Base-by-base conservation (phyloP, 1,140 invertebrate genomes). In the Lordiphosa stackelbergi region DNA sequence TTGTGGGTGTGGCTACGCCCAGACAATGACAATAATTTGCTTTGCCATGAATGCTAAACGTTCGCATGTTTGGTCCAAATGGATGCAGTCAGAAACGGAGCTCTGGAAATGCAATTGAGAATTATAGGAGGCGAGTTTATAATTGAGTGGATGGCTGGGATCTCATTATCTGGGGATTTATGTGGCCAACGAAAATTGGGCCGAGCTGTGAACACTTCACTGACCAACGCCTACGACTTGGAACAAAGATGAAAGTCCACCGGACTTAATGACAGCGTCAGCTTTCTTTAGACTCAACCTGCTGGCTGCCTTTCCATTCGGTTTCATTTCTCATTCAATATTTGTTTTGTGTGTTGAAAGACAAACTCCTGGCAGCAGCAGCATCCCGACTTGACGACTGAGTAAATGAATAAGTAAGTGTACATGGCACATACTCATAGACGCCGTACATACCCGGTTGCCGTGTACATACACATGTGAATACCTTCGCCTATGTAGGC, bases 81-180 rank as follows among this genome's bases (percentile, higher is more conserved):
- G 28, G 28, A 8, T 31, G 28, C 43, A 42, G 53, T 61, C 65
- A 59, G 53, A 77, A 74, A 57, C 48, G 45, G 43, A 8, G 24
- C 8, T 19, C 41, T 6, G 19, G 19, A n/a, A 12, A 19, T 12
- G 13, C 11, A 46, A 19, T 45, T 22, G 61, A 16, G 60, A 58
- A 55, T 75, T 77, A 24, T 24, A 3, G 22, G 4, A 5, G 22
- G 22, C 2, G 22, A 24, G 22, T 24, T 24, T 24, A 75, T 75
- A 75, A 75, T 75, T 75, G 69, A 73, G 74, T 69, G 53, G 54
- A 78, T 79, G 79, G 73, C 79, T 78, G 73, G 73, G 73, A 78
- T 79, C 34, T 31, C 9, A 51, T 10, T 34, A 22, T 22, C 7
- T 4, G 36, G 43, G 35, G 10, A 12, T 9, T n/a, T 8, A 35